phyloP scores from a whole-genome alignment of 1,140 invertebrate species.

The Helicoverpa zea region DNA sequence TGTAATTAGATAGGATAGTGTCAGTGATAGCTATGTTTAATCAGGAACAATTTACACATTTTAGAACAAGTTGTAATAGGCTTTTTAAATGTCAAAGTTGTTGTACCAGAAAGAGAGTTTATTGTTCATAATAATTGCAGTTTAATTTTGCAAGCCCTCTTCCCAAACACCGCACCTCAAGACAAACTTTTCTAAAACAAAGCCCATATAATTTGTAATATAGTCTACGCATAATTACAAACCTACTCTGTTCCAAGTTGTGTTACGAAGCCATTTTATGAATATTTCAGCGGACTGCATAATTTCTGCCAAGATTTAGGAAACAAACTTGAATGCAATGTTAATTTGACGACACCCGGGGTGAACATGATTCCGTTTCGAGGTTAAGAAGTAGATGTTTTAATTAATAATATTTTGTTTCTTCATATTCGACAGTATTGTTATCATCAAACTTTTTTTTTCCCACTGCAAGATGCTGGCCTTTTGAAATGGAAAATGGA shows the following conservation, averaged over 20 bases:
- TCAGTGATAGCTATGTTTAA: too few relatives aligned
- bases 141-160: too few relatives aligned
- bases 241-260: slow-evolving; percentile 3
- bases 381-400: not conserved
- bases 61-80: too few relatives aligned
- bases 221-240: slow-evolving; percentile 40
- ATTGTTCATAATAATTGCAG: too few relatives aligned
- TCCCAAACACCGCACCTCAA: too few relatives aligned
- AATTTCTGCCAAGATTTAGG: slow-evolving; percentile 29
- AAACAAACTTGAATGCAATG: slow-evolving; percentile 45
- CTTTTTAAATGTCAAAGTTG: too few relatives aligned
- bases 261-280: slow-evolving; percentile 37
- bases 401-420: not conserved
- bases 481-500: too few relatives aligned
- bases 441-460: too few relatives aligned
- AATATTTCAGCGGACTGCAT: slow-evolving; percentile 43
- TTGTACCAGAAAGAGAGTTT: too few relatives aligned
- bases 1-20: too few relatives aligned
- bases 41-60: too few relatives aligned
- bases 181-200: slow-evolving; percentile 15
- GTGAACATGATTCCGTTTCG: not conserved
- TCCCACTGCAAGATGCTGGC: too few relatives aligned
- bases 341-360: slow-evolving; percentile 26
- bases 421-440: not conserved
- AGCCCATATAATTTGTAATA: slow-evolving; percentile 21